Evolutionary conservation across 2,113 vertebrate species (phyloP), one percentile per base, ranked within the genome.

Genomic region (Pomatostomus ruficeps): DNA sequence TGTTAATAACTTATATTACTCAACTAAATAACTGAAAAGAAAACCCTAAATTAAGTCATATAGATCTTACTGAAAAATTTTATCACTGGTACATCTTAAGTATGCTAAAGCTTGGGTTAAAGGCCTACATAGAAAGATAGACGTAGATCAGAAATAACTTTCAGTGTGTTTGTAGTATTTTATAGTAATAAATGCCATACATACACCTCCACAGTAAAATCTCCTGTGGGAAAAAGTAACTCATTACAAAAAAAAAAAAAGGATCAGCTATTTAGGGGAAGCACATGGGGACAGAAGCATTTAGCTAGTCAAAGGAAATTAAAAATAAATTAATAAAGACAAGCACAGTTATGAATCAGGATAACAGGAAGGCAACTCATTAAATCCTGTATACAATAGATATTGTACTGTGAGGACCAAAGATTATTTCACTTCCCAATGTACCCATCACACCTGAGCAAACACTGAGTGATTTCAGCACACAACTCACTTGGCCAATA

Each of bases 371-470:
- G 62, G 46, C 26, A 85, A 49, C 17, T 79, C 74, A 73, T 82
- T n/a, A 85, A 94, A 79, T 80, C 46, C 55, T 62, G 29, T 40
- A 70, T 23, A 93, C 78, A 96, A 96, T 26, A 83, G 71, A 45
- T 66, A 88, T 48, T 85, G 81, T 82, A 73, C 35, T 59, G 81
- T 79, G 51, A 72, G 9, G 36, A 79, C 23, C 62, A 95, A 85
- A 87, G 57, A 76, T 76, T 76, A 89, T 91, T 95, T 93, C 71
- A 95, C 81, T 95, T 95, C 81, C 88, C 55, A 31, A 33, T 38
- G 38, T 77, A 88, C 49, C 31, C 90, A 79, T 35, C 0, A 0
- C 89, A 94, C 87, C 78, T 94, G 85, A 91, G 93, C 58, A 95
- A 97, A 95, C 81, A 92, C 7, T 35, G 88, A 78, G 19, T 36